Evolutionary conservation across 2,888 invertebrate genomes (phyloP), one percentile per base, ranked within the genome.

Genomic region (Isoperla grammatica): DNA sequence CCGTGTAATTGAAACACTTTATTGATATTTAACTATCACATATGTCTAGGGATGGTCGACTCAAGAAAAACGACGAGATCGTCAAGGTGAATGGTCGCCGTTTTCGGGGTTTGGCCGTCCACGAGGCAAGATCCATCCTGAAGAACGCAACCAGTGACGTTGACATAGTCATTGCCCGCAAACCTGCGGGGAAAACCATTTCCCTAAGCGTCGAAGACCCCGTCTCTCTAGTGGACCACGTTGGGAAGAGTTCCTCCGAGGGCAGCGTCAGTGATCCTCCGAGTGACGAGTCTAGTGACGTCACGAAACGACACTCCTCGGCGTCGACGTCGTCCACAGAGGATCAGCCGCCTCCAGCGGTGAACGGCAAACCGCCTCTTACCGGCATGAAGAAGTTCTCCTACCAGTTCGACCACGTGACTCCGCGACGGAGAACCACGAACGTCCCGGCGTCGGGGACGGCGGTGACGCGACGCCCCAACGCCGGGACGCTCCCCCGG

Each of bases 71-170:
- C 12, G 95, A 95, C 75, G 91, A 94, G 79, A 87, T 95, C 64
- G 86, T 94, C 11, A 89, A 90, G 74, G 88, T 93, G 29, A 94
- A 94, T 73, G 92, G 92, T 9, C 84, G 83, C 69, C 84, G 90
- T 64, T 75, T 95, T 61, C 81, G 87, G 63, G 89, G 88, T 1
- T 78, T 91, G 58, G 80, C 85, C 45, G 82, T 85, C 5, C 76
- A 82, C 60, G 81, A 83, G 69, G 87, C 85, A 1, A 71, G 74
- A 57, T 71, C 70, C 39, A 69, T 75, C 46, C 68, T 80, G 35
- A 64, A 69, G 56, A 71, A 74, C 46, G 68, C 74, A 57, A 71
- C 74, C 54, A 72, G 72, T 15, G 75, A 76, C 63, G 69, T 78
- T 37, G 77, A 78, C 70, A 72, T 79, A 46, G 72, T 78, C 23